A percentile compares a stretch with the other conserved stretches of the same genome.
Conservation (phyloP, 2,113 vertebrate species). For the Physeter macrocephalus region DNA sequence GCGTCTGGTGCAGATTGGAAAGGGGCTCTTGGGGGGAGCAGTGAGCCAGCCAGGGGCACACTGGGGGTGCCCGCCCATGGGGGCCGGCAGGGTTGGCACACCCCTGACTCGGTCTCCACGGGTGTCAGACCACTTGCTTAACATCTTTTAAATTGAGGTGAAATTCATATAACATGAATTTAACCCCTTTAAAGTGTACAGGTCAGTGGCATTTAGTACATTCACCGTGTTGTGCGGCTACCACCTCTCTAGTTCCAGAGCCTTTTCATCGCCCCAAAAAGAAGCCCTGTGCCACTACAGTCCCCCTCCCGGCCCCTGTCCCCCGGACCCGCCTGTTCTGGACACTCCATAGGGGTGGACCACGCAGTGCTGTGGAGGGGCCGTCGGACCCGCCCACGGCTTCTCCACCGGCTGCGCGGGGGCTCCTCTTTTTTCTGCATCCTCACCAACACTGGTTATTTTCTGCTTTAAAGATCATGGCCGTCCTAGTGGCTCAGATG, state of each 20-base stretch:
- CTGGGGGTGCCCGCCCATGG: neutral
- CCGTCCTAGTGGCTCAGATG: neutral
- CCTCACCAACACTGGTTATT: neutral
- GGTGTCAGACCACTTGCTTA: too few species aligned
- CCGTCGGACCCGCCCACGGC: fast-evolving
- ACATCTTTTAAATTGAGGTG: neutral
- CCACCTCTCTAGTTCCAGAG: neutral
- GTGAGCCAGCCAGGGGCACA: neutral
- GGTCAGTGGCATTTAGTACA: too few species aligned
- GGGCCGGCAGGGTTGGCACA: neutral
- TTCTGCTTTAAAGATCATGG: neutral
- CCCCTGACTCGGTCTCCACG: fast-evolving
- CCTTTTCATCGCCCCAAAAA: neutral
- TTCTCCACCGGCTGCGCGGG: fast-evolving
- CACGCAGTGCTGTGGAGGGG: fast-evolving
- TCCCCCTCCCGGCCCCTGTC: neutral
- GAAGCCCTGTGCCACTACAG: neutral
- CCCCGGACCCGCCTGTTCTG: neutral
- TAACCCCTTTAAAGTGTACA: too few species aligned
- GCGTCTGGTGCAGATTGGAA: neutral
- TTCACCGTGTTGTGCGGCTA: neutral
- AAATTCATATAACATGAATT: neutral
- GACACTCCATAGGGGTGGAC: neutral
- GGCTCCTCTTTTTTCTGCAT: neutral
- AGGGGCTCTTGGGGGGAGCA: neutral